Evolutionary conservation across 2,797 vertebrate genomes (phyloP), one percentile per base, ranked within the genome.

Genomic region (Micropoecilia bifurca): DNA sequence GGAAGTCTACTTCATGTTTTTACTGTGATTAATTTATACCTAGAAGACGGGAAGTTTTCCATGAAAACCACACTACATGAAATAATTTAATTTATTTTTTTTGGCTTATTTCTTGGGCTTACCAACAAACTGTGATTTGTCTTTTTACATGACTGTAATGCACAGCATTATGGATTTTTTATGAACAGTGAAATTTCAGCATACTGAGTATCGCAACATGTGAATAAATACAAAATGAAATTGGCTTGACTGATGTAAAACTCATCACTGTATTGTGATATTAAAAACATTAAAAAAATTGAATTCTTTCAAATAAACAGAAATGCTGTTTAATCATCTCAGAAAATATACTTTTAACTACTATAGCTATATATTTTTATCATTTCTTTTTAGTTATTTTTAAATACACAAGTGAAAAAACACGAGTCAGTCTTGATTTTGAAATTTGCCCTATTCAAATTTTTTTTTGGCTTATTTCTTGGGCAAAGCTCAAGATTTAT

Each of bases 11-110:
- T 69, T 18, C 43, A 39, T 78, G 76, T 83, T 81, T 83, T 83
- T 16, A 72, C 33, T 63, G 20, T 79, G 71, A 86, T 90, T 47
- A 83, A 81, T 83, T 82, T 79, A 8, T 72, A 43, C 25, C 78
- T 57, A 74, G 79, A 74, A 76, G n/a, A 83, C 59, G 77, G 18
- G 53, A 33, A n/a, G 79, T 8, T 1, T 61, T 79, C 36, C 59
- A 9, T 53, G 25, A 72, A 20, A 61, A 55, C 33, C 14, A 61
- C 53, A 25, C 47, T 0, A 9, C 75, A 55, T 71, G 36, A 73
- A 74, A 55, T 59, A 78, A 41, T 53, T n/a, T n/a, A n/a, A n/a
- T n/a, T n/a, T n/a, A n/a, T 46, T 76, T 43, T 0, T 53, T 57
- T 83, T 83, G 0, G 4, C 73, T 83, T 46, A 84, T 76, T 47